A percentile compares a stretch with the other conserved stretches of the same genome.
Conservation (phyloP, 2,888 invertebrate species). For the Malthinus flaveolus region DNA sequence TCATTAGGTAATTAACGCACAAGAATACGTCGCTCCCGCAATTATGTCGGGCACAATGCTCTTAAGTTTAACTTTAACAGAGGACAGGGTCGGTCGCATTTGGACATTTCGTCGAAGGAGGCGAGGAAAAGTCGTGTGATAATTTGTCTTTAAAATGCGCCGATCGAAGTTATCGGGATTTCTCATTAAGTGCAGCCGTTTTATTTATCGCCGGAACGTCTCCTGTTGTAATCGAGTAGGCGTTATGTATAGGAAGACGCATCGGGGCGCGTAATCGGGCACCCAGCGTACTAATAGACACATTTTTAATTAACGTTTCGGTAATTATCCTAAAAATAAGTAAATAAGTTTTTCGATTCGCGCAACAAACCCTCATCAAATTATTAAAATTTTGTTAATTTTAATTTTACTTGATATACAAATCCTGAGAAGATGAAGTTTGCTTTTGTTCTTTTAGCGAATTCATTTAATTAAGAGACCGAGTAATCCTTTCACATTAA, state of each 20-base stretch:
- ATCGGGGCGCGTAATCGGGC: constrained; percentile 29
- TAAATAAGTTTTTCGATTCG: not conserved
- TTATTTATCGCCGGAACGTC: constrained; percentile 25
- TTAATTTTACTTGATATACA: not conserved
- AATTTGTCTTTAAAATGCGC: constrained; percentile 19
- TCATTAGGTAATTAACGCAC: constrained; percentile 46
- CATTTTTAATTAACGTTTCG: constrained; percentile 37
- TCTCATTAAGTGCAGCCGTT: constrained; percentile 28
- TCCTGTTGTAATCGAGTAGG: constrained; percentile 25
- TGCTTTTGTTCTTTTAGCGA: constrained; percentile 21
- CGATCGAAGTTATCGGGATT: constrained; percentile 25
- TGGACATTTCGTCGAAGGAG: constrained; percentile 21
- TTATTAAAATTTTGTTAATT: constrained; percentile 10
- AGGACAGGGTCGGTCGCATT: constrained; percentile 17
- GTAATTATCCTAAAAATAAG: constrained; percentile 24
- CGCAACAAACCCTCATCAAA: not conserved
- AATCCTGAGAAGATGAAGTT: constrained; percentile 10
- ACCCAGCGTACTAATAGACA: constrained; percentile 34
- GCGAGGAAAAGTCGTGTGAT: constrained; percentile 7
- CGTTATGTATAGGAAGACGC: constrained; percentile 25
- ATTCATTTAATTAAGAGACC: constrained; percentile 30
- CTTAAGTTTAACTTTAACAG: not conserved
- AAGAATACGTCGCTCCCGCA: constrained; percentile 56
- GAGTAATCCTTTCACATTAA: constrained; percentile 29
- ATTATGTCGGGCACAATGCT: constrained; percentile 41